Percentiles rank a stretch among this genome's conserved stretches.
Conservation (phyloP, 2,113 vertebrate genomes). For the Stegostoma tigrinum region DNA sequence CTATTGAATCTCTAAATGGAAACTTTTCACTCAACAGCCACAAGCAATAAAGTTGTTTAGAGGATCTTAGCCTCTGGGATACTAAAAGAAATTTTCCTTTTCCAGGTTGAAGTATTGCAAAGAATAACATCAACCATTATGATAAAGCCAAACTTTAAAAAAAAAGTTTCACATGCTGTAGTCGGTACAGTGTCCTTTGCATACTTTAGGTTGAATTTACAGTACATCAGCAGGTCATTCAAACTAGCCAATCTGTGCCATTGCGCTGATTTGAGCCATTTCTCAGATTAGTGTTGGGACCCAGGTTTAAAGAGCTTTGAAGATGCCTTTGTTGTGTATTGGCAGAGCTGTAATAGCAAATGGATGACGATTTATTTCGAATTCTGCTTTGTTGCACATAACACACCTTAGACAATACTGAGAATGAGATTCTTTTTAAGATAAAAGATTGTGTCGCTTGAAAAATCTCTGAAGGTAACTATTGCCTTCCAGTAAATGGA, state of each 20-base stretch:
- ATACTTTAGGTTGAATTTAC: background rate
- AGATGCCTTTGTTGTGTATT: background rate
- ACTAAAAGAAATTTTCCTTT: background rate
- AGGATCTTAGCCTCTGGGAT: background rate
- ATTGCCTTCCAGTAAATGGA: background rate
- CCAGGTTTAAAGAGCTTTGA: background rate
- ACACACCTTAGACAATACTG: background rate
- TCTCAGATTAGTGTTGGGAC: background rate
- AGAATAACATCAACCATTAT: background rate
- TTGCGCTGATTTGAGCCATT: too few relatives aligned
- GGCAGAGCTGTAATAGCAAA: background rate
- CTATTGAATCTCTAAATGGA: background rate
- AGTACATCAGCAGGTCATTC: background rate
- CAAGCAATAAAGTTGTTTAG: background rate
- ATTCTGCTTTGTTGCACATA: background rate
- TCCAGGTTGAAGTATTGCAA: background rate
- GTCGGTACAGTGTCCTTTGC: background rate
- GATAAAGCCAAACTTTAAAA: background rate
- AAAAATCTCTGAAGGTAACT: background rate
- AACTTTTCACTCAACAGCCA: background rate
- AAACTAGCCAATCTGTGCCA: background rate
- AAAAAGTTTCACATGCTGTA: background rate
- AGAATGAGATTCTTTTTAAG: background rate
- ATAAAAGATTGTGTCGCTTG: background rate
- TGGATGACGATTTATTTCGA: background rate